These are phyloP conservation scores for Calameuta idolon DNA, from an alignment of 2,888 invertebrate species.

Conservation along the genomic window DNA sequence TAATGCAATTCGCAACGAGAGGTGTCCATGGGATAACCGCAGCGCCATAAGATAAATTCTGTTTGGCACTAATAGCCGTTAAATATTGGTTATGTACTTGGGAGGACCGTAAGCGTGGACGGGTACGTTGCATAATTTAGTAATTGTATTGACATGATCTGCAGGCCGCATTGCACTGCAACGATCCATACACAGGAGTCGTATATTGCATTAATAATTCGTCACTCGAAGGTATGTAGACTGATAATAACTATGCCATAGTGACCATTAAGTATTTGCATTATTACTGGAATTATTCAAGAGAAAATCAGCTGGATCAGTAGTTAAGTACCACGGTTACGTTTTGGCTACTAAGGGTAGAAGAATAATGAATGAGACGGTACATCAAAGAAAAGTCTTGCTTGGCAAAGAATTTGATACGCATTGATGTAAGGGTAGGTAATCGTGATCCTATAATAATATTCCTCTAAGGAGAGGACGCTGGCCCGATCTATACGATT, in stretches of 20 bases:
- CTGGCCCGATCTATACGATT: not conserved
- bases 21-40: not conserved
- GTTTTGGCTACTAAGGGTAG: not conserved
- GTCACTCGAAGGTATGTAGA: too few species aligned
- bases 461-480: not conserved
- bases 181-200: not conserved
- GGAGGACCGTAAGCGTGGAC: constrained; percentile 30
- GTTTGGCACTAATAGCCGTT: constrained; percentile 54
- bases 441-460: not conserved
- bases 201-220: not conserved
- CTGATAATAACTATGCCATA: not conserved
- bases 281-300: not conserved
- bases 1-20: constrained; percentile 25
- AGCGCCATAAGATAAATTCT: constrained; percentile 51
- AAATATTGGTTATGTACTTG: constrained; percentile 52
- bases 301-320: not conserved
- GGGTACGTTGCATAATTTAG: constrained; percentile 39
- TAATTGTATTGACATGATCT: constrained; percentile 44
- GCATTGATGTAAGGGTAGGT: not conserved
- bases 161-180: constrained; percentile 4
- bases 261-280: not conserved
- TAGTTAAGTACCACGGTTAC: not conserved
- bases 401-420: not conserved
- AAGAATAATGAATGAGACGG: not conserved
- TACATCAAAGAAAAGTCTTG: not conserved